Evolutionary conservation across 2,113 vertebrate genomes (phyloP).

Genomic region (Alces alces): DNA sequence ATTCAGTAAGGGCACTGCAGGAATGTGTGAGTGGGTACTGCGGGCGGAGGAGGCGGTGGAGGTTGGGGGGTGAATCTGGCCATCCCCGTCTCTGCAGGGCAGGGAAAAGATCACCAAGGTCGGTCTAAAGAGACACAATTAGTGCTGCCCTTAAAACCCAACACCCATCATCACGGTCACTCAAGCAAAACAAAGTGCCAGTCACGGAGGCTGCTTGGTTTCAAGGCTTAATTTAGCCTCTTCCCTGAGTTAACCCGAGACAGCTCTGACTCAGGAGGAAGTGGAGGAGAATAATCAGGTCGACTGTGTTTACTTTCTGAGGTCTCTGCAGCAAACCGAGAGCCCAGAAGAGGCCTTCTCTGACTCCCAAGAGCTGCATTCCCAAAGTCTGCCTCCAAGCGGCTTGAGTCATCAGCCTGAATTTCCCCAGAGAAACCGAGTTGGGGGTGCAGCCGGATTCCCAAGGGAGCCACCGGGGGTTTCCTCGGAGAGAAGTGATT

Average conservation of each 20-base stretch:
- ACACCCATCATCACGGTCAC: neutral
- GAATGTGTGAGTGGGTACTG: rapidly evolving
- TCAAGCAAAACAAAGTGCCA: slow-evolving; percentile 33
- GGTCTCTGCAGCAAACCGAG: neutral
- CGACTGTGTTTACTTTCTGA: neutral
- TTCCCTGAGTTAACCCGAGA: neutral
- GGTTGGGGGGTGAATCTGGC: neutral
- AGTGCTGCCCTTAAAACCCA: slow-evolving; percentile 19
- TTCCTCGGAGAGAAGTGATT: neutral
- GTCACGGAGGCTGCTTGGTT: neutral
- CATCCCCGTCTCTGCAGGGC: neutral
- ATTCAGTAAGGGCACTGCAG: neutral
- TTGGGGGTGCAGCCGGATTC: too few relatives aligned
- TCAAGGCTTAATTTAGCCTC: slow-evolving; percentile 62
- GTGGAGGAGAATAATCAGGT: neutral
- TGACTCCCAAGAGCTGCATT: neutral
- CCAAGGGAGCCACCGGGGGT: neutral
- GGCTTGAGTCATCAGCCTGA: neutral
- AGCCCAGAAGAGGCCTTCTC: neutral
- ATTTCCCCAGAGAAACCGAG: rapidly evolving
- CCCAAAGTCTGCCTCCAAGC: neutral
- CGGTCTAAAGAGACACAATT: neutral
- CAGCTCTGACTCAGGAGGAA: slow-evolving; percentile 31
- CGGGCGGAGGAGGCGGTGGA: rapidly evolving
- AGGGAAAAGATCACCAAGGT: neutral